phyloP scores from a whole-genome alignment of 2,888 invertebrate species.

The Tupiocoris notatus region DNA sequence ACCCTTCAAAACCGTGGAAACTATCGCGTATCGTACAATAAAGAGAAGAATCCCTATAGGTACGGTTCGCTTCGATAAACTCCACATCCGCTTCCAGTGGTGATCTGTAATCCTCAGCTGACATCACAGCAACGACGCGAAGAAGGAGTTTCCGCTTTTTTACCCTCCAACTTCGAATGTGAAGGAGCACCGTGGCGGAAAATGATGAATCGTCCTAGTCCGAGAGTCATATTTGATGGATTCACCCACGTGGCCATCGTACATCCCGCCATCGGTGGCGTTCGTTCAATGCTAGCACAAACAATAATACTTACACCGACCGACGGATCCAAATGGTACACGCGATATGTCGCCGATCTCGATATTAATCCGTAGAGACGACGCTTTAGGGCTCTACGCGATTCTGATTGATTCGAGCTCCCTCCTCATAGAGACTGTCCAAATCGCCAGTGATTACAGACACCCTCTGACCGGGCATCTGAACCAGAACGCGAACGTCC shows the following conservation, averaged over 20 bases:
- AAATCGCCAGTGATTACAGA: conserved; percentile 36
- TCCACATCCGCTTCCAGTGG: too few relatives aligned
- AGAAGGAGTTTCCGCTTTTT: too few relatives aligned
- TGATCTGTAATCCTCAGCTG: too few relatives aligned
- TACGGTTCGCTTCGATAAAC: too few relatives aligned
- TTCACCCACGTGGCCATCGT: background rate
- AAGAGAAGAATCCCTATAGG: too few relatives aligned
- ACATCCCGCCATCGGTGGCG: background rate
- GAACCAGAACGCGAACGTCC: background rate
- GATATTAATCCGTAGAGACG: background rate
- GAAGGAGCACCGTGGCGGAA: background rate
- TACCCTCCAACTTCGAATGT: background rate
- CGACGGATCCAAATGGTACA: background rate
- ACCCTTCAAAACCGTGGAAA: too few relatives aligned
- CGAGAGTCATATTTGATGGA: background rate
- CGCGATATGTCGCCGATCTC: background rate
- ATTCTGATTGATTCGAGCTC: conserved; percentile 32
- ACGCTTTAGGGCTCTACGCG: background rate
- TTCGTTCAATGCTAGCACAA: background rate
- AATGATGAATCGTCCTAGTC: background rate
- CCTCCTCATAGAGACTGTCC: too few relatives aligned
- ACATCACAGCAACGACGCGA: too few relatives aligned
- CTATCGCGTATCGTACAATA: too few relatives aligned
- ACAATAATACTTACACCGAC: background rate
- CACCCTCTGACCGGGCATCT: background rate